These are phyloP conservation scores for Fistularia tabacaria DNA, from an alignment of 2,797 vertebrate genomes.

Conservation along the genomic window DNA sequence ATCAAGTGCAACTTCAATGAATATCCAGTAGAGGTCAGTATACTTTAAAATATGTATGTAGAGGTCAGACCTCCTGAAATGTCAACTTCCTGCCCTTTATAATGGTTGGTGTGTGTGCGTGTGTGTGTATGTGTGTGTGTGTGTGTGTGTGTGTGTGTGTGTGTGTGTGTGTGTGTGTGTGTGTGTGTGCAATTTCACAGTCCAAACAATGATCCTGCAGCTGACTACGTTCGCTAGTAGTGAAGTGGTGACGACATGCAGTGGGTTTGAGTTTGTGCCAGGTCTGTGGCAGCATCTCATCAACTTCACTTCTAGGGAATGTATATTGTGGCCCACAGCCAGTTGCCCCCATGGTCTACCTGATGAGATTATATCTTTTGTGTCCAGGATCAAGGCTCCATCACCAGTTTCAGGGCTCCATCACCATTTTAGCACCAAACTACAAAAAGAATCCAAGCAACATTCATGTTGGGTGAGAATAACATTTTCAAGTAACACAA, in stretches of 20 bases:
- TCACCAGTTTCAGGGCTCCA: too few species aligned
- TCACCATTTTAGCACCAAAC: too few species aligned
- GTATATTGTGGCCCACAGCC: conserved; percentile 16
- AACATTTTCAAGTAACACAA: too few species aligned
- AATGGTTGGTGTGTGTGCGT: conserved; percentile 26
- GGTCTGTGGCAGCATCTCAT: conserved; percentile 21
- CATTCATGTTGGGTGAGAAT: too few species aligned
- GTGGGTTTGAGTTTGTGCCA: conserved; percentile 27
- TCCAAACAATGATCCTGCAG: too few species aligned
- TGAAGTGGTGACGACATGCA: conserved; percentile 23
- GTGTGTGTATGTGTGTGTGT: conserved; percentile 23
- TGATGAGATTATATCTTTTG: neutral
- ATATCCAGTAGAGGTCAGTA: conserved; percentile 68
- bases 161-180: conserved; percentile 32
- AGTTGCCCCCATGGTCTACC: neutral
- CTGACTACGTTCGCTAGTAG: too few species aligned
- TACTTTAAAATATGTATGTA: conserved; percentile 46
- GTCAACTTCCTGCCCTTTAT: neutral
- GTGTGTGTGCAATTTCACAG: conserved; percentile 5
- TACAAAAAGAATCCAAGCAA: too few species aligned
- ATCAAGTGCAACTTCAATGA: conserved; percentile 46
- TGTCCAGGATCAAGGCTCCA: too few species aligned
- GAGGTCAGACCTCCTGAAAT: neutral
- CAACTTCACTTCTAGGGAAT: conserved; percentile 6
- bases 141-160: conserved; percentile 31